These are phyloP conservation scores for Hetaerina titia DNA, from an alignment of 2,888 invertebrate genomes.

Conservation along the genomic window DNA sequence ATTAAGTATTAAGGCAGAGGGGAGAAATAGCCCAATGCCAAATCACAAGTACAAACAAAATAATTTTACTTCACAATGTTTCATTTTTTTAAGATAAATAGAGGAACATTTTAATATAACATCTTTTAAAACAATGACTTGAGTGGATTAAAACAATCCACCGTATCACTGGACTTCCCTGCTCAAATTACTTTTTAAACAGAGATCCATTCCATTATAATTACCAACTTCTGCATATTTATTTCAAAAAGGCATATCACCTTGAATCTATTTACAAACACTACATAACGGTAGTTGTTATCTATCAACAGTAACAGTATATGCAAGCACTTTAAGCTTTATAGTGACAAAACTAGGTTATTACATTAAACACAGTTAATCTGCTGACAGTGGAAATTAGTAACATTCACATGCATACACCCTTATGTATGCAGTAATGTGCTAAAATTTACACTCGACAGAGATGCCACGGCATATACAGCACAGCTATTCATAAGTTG, in stretches of 20 bases:
- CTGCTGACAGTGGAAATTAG: constrained; percentile 58
- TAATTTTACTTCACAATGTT: constrained; percentile 42
- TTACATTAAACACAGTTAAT: constrained; percentile 44
- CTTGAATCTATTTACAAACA: constrained; percentile 39
- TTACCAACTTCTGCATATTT: constrained; percentile 51
- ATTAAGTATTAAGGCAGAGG: constrained; percentile 45
- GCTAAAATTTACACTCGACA: constrained; percentile 50
- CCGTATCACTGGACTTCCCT: constrained; percentile 45
- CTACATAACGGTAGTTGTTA: constrained; percentile 41
- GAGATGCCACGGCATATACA: constrained; percentile 51
- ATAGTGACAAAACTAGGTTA: constrained; percentile 48
- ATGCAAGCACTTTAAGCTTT: constrained; percentile 63
- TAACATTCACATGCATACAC: constrained; percentile 39
- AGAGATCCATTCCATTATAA: constrained; percentile 66
- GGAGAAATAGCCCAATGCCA: constrained; percentile 20
- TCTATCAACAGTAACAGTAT: constrained; percentile 65
- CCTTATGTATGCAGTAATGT: constrained; percentile 45
- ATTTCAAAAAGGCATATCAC: constrained; percentile 58
- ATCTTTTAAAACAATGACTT: constrained; percentile 51
- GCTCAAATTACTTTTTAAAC: constrained; percentile 54
- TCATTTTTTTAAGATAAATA: constrained; percentile 56
- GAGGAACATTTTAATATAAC: constrained; percentile 63
- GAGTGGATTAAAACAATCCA: constrained; percentile 58
- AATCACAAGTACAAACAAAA: constrained; percentile 62
- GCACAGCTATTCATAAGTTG: constrained; percentile 53